phyloP scores from a whole-genome alignment of 2,113 vertebrate species.

The Nothoprocta perdicaria region DNA sequence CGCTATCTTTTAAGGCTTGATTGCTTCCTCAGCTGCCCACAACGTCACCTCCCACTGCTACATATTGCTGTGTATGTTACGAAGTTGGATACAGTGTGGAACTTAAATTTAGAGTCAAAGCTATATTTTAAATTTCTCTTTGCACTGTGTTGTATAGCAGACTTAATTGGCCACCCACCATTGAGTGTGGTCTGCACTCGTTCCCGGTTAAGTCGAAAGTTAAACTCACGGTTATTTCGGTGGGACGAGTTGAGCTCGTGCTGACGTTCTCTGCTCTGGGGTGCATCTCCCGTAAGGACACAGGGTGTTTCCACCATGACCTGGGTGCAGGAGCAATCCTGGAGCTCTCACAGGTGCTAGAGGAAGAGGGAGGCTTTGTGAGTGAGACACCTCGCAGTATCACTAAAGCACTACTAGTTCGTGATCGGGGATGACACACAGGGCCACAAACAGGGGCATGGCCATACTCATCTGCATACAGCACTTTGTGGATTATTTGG shows the following conservation, averaged over 20 bases:
- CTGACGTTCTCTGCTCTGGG: background rate
- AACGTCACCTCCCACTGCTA: background rate
- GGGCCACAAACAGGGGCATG: accelerated
- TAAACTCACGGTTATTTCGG: background rate
- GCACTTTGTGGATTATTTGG: background rate
- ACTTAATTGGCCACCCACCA: background rate
- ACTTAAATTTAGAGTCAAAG: background rate
- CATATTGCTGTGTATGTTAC: accelerated
- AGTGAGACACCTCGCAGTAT: background rate
- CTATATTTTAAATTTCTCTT: background rate
- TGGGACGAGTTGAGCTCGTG: background rate
- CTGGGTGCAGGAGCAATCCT: background rate
- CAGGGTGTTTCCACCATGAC: background rate
- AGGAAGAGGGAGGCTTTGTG: background rate
- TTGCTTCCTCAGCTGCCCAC: slow-evolving; percentile 6
- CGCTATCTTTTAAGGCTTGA: background rate
- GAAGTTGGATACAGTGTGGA: background rate
- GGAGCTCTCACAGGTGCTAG: background rate
- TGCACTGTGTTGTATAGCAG: background rate
- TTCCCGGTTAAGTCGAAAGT: background rate
- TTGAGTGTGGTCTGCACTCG: background rate
- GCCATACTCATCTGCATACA: accelerated
- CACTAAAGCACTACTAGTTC: background rate
- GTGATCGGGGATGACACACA: background rate
- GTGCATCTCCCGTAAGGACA: background rate